Conservation (phyloP, 2,888 invertebrate genomes). For the Cephus rjabovi region DNA sequence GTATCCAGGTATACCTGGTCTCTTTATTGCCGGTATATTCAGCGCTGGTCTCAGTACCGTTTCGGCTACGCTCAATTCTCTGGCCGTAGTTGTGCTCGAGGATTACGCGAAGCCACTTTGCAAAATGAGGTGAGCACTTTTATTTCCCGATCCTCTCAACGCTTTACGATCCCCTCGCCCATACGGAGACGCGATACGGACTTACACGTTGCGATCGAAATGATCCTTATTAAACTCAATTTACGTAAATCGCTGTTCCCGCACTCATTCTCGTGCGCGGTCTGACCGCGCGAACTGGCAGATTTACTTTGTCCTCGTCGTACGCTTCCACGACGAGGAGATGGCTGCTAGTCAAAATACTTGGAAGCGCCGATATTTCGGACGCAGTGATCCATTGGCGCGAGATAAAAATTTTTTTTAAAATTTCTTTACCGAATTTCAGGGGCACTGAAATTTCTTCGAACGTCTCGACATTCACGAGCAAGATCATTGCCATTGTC, state of each 20-base stretch:
- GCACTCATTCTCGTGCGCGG: not conserved
- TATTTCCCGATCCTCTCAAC: not conserved
- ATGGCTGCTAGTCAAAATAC: not conserved
- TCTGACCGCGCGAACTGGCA: not conserved
- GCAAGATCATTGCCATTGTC: not conserved
- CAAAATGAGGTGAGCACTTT: slow-evolving; percentile 33
- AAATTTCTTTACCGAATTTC: not conserved
- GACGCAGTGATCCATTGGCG: too few relatives aligned
- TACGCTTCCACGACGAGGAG: not conserved
- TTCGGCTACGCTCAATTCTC: slow-evolving; percentile 89
- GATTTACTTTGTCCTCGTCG: not conserved
- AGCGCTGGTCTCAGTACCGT: slow-evolving; percentile 93
- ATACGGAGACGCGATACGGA: not conserved
- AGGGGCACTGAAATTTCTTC: slow-evolving; percentile 38
- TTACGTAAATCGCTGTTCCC: not conserved
- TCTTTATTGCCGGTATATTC: slow-evolving; percentile 72
- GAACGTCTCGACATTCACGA: slow-evolving; percentile 26
- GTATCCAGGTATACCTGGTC: slow-evolving; percentile 52
- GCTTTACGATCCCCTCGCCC: not conserved
- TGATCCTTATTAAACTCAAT: not conserved
- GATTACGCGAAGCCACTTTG: slow-evolving; percentile 78
- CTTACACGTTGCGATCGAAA: not conserved
- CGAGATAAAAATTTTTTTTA: too few relatives aligned
- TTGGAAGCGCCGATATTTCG: too few relatives aligned
- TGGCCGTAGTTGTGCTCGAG: slow-evolving; percentile 89